phyloP scores from a whole-genome alignment of 2,797 vertebrate species.

The Onychomys torridus region DNA sequence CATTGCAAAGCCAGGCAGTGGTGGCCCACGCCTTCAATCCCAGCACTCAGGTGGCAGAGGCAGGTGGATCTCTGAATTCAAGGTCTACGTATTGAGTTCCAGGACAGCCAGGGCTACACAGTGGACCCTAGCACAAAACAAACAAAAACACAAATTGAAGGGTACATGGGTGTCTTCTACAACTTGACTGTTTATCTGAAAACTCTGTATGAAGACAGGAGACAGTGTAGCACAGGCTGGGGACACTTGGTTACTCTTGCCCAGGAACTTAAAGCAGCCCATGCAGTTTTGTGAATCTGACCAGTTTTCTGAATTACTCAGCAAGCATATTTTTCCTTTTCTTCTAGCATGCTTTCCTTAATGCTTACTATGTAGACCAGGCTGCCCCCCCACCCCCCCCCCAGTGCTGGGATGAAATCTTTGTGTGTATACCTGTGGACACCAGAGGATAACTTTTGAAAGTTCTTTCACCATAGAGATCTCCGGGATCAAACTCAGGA shows the following conservation, averaged over 20 bases:
- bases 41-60: neutral
- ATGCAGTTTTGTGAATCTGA: neutral
- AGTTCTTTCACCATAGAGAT: neutral
- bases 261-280: neutral
- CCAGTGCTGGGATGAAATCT: neutral
- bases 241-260: neutral
- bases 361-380: neutral
- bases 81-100: neutral
- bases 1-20: neutral
- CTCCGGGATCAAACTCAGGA: neutral
- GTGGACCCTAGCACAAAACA: neutral
- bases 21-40: neutral
- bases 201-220: neutral
- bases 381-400: too few relatives aligned
- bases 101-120: neutral
- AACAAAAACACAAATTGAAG: neutral
- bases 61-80: neutral
- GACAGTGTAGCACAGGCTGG: neutral
- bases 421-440: neutral
- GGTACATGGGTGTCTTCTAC: too few relatives aligned
- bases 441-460: neutral
- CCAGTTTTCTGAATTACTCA: neutral
- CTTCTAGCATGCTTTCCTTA: neutral
- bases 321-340: neutral
- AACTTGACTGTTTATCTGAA: too few relatives aligned